Conservation (phyloP, 2,113 vertebrate species). For the Gnathonemus echidnorhynchus region DNA sequence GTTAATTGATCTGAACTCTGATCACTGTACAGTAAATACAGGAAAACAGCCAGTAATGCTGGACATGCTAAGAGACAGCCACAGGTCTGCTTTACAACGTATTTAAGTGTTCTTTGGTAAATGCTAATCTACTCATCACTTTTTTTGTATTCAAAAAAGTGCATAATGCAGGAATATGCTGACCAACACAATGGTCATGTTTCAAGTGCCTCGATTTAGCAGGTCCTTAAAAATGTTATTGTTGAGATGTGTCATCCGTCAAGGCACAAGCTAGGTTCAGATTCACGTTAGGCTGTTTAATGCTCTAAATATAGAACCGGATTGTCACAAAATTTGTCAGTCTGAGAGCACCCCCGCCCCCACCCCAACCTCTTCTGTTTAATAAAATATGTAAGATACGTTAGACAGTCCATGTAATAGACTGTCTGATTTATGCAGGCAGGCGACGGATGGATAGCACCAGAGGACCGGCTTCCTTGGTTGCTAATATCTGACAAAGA, state of each 20-base stretch:
- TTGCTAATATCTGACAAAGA: not conserved
- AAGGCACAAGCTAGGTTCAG: not conserved
- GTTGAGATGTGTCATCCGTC: not conserved
- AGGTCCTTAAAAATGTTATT: not conserved
- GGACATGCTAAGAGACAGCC: not conserved
- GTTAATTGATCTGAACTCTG: not conserved
- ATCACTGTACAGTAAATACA: not conserved
- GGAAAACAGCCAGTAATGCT: not conserved
- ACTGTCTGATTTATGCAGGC: not conserved
- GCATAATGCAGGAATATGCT: not conserved
- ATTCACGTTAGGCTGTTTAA: not conserved
- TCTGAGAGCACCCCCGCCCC: not conserved
- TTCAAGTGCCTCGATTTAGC: not conserved
- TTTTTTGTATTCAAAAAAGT: not conserved
- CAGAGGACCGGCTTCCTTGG: not conserved
- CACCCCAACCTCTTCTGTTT: not conserved
- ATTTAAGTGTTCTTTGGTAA: not conserved
- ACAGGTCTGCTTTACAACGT: not conserved
- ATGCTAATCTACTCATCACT: not conserved
- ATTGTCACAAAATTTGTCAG: constrained; percentile 15
- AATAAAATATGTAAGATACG: constrained; percentile 9
- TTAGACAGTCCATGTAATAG: not conserved
- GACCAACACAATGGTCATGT: not conserved
- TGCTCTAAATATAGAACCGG: constrained; percentile 4
- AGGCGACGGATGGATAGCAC: not conserved